These are phyloP conservation scores for Drosophila hawaiiensis DNA, from an alignment of 2,888 invertebrate genomes.

Conservation along the genomic window DNA sequence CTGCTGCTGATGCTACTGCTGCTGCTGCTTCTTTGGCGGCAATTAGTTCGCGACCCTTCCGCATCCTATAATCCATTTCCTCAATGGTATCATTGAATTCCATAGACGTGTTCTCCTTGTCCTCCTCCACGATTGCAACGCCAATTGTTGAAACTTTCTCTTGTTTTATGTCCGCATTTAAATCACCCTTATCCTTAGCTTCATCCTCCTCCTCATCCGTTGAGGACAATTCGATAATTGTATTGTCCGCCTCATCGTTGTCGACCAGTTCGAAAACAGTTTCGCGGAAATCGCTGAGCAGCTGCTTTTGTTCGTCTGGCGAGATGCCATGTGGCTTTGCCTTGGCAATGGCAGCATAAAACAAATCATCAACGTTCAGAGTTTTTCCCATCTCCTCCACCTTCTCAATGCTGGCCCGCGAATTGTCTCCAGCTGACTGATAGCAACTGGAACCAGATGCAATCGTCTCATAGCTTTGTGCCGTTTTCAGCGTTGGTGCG, in stretches of 20 bases:
- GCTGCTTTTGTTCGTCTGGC: slow-evolving; percentile 45
- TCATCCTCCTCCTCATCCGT: slow-evolving; percentile 48
- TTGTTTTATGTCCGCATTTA: slow-evolving; percentile 18
- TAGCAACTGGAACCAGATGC: slow-evolving; percentile 74
- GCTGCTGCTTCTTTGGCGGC: slow-evolving; percentile 39
- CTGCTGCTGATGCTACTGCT: neutral
- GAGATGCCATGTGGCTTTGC: slow-evolving; percentile 50
- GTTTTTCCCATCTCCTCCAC: slow-evolving; percentile 20
- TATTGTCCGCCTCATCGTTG: slow-evolving; percentile 47
- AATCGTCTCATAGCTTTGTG: slow-evolving; percentile 41
- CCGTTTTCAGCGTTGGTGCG: slow-evolving; percentile 61
- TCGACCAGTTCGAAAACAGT: slow-evolving; percentile 69
- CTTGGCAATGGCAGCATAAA: slow-evolving; percentile 64
- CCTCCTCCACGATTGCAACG: slow-evolving; percentile 35
- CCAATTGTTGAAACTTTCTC: slow-evolving; percentile 20
- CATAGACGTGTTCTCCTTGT: slow-evolving; percentile 75
- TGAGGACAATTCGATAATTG: slow-evolving; percentile 73
- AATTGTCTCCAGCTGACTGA: slow-evolving; percentile 81
- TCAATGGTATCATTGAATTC: slow-evolving; percentile 85
- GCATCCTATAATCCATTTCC: slow-evolving; percentile 85
- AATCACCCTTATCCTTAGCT: neutral
- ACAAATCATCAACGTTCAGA: slow-evolving; percentile 53
- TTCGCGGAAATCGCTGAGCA: slow-evolving; percentile 55
- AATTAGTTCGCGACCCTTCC: slow-evolving; percentile 83
- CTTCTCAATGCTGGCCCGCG: slow-evolving; percentile 44